These are phyloP conservation scores for Teinopalpus imperialis DNA, from an alignment of 2,888 invertebrate species.

Conservation along the genomic window DNA sequence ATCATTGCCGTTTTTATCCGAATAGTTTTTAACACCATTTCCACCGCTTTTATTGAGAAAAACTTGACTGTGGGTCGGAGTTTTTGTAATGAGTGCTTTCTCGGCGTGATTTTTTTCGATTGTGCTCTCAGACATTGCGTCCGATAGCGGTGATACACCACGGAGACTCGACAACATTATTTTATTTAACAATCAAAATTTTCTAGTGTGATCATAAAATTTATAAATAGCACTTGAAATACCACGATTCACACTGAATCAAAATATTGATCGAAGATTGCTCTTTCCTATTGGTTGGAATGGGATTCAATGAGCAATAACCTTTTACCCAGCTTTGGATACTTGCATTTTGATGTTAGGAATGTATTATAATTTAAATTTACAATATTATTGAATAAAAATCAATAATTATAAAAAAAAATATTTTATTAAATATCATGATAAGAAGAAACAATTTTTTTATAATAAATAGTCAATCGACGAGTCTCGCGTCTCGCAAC, in stretches of 20 bases:
- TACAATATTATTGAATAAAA: no score
- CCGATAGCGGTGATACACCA: conserved; percentile 65
- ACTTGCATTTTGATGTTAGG: background rate
- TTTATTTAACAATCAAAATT: conserved; percentile 34
- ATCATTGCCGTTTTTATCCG: conserved; percentile 73
- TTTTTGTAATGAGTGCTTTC: conserved; percentile 66
- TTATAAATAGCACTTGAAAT: conserved; percentile 61
- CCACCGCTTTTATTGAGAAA: conserved; percentile 45
- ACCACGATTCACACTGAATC: conserved; percentile 42
- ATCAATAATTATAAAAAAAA: no score
- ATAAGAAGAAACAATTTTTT: no score
- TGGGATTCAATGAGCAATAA: conserved; percentile 39
- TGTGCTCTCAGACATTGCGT: conserved; percentile 67
- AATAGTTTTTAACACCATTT: conserved; percentile 57
- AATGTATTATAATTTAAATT: no score
- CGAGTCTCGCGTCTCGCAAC: no score
- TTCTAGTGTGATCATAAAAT: conserved; percentile 37
- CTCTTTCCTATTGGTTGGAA: conserved; percentile 44
- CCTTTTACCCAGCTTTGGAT: conserved; percentile 2
- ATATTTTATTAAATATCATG: no score
- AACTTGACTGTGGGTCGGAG: conserved; percentile 56
- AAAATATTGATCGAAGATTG: conserved; percentile 68
- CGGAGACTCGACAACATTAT: conserved; percentile 56
- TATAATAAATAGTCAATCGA: no score
- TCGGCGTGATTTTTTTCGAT: conserved; percentile 64